A percentile compares a stretch with the other conserved stretches of the same genome.
Conservation (phyloP, 1,140 invertebrate genomes). For the Scaptomyza montana region DNA sequence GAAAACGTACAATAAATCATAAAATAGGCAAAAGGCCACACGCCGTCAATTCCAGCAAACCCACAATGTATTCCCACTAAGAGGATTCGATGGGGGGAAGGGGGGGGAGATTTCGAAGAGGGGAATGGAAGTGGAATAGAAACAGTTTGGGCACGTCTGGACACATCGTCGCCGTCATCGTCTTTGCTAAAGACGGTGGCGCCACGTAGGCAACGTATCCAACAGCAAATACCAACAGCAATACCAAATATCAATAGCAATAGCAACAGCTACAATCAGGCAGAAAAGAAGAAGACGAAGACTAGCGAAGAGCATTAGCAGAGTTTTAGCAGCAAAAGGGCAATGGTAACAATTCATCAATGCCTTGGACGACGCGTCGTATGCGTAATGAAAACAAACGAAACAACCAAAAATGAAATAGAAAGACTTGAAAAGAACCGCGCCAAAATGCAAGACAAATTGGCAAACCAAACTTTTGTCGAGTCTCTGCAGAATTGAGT, state of each 20-base stretch:
- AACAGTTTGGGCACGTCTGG: slow-evolving; percentile 53
- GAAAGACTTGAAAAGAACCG: neutral
- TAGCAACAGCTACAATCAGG: neutral
- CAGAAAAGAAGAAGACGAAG: slow-evolving; percentile 40
- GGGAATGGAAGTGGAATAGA: neutral
- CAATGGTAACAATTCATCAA: slow-evolving; percentile 75
- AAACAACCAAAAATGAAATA: neutral
- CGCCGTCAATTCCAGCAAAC: slow-evolving; percentile 3
- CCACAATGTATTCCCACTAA: neutral
- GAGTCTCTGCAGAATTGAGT: neutral
- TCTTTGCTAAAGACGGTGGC: slow-evolving; percentile 45
- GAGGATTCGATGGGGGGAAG: too few relatives aligned
- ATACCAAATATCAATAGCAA: neutral
- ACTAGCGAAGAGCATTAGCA: slow-evolving; percentile 45
- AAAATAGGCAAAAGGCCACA: slow-evolving; percentile 68
- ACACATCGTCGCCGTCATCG: slow-evolving; percentile 54
- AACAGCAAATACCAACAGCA: slow-evolving; percentile 15
- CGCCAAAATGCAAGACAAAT: slow-evolving; percentile 1
- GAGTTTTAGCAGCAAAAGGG: neutral
- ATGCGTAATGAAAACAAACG: slow-evolving; percentile 66
- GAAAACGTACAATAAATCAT: slow-evolving; percentile 79
- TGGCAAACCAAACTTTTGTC: neutral
- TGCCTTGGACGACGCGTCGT: slow-evolving; percentile 63
- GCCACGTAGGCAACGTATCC: slow-evolving; percentile 52
- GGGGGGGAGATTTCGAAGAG: neutral